These are phyloP conservation scores for Lymantria dispar DNA, from an alignment of 2,888 invertebrate species.

Conservation along the genomic window DNA sequence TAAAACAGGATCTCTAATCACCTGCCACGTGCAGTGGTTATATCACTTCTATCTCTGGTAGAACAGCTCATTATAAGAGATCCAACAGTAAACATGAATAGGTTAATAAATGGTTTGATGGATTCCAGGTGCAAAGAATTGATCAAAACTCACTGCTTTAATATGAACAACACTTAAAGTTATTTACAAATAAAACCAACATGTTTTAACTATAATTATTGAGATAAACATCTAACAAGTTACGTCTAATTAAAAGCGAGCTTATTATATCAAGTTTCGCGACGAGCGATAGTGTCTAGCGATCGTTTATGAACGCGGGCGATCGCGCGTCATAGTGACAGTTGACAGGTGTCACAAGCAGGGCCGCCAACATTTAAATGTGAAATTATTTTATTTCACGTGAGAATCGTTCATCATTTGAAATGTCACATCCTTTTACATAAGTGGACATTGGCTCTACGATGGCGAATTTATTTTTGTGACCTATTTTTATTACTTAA, in stretches of 20 bases:
- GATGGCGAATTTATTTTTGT: neutral
- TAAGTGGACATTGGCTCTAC: constrained; percentile 12
- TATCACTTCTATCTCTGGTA: too few species aligned
- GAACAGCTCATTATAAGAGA: too few species aligned
- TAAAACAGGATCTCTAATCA: too few species aligned
- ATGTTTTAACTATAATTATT: constrained; percentile 23
- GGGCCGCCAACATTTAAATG: constrained; percentile 38
- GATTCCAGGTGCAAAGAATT: too few species aligned
- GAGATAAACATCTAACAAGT: constrained; percentile 37
- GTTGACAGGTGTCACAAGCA: constrained; percentile 75
- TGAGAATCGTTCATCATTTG: constrained; percentile 34
- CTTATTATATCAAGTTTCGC: constrained; percentile 71
- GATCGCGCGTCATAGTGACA: constrained; percentile 68
- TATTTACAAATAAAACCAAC: constrained; percentile 4
- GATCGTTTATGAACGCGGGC: constrained; percentile 67
- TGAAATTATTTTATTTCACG: constrained; percentile 33
- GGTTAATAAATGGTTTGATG: too few species aligned
- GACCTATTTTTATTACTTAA: neutral
- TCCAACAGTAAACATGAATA: too few species aligned
- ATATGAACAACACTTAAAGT: neutral
- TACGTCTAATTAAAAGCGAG: constrained; percentile 58
- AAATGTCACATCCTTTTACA: constrained; percentile 26
- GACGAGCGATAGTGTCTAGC: constrained; percentile 55
- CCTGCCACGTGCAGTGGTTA: too few species aligned
- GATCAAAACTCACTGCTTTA: neutral